These are phyloP conservation scores for Aspidiotus destructor DNA, from an alignment of 2,888 invertebrate genomes.

Conservation along the genomic window DNA sequence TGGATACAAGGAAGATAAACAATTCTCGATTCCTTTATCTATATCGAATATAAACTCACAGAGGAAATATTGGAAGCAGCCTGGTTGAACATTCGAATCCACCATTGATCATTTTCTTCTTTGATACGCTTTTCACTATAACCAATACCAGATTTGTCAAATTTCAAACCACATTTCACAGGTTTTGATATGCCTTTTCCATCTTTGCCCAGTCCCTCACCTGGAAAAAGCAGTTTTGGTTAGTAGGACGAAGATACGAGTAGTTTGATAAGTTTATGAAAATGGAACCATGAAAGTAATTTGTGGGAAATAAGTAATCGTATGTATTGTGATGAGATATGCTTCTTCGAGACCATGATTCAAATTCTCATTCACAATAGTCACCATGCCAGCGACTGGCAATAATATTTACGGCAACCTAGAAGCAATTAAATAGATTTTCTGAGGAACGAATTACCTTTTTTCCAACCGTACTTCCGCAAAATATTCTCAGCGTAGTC, in stretches of 20 bases:
- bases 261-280: too few relatives aligned
- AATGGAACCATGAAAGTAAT: too few relatives aligned
- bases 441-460: constrained; percentile 31
- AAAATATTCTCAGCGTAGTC: constrained; percentile 35
- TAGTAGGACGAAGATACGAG: too few relatives aligned
- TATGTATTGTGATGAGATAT: background rate
- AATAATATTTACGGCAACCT: background rate
- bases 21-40: too few relatives aligned
- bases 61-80: constrained; percentile 25
- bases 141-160: constrained; percentile 68
- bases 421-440: background rate
- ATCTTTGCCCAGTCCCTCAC: constrained; percentile 72
- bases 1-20: too few relatives aligned
- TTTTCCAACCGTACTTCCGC: constrained; percentile 35
- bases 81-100: constrained; percentile 48
- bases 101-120: constrained; percentile 72
- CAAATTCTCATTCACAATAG: background rate
- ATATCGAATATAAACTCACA: background rate
- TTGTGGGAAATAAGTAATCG: too few relatives aligned
- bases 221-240: constrained; percentile 43
- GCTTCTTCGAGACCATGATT: too few relatives aligned
- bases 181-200: constrained; percentile 68
- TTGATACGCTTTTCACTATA: constrained; percentile 55
- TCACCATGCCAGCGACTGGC: background rate
- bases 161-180: constrained; percentile 68